These are phyloP conservation scores for Ptilodon capucinus DNA, from an alignment of 2,888 invertebrate genomes.

Conservation along the genomic window DNA sequence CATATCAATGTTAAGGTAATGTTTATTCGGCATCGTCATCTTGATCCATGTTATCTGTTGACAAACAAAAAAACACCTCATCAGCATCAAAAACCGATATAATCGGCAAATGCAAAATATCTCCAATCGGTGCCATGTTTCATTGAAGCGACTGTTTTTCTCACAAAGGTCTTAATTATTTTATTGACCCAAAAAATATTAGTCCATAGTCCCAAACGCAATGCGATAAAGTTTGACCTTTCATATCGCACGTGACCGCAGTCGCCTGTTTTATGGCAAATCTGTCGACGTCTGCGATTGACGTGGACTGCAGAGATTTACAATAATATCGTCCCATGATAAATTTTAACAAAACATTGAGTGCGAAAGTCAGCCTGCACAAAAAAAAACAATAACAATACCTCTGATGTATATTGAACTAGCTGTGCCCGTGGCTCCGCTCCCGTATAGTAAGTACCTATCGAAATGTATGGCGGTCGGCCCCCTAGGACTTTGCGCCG, in stretches of 20 bases:
- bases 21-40: slow-evolving; percentile 92
- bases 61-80: too few relatives aligned
- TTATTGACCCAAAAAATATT: neutral
- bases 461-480: too few relatives aligned
- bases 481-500: too few relatives aligned
- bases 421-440: too few relatives aligned
- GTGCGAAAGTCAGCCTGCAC: too few relatives aligned
- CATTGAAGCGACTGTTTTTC: neutral
- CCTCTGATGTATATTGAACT: too few relatives aligned
- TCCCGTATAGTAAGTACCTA: too few relatives aligned
- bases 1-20: slow-evolving; percentile 89
- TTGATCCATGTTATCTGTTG: slow-evolving; percentile 85
- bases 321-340: too few relatives aligned
- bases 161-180: neutral
- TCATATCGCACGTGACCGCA: neutral
- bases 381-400: too few relatives aligned
- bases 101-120: neutral
- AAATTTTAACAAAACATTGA: neutral
- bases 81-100: neutral
- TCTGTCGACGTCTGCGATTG: too few relatives aligned
- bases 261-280: neutral
- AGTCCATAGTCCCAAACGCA: neutral
- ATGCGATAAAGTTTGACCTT: neutral
- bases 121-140: too few relatives aligned
- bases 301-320: neutral